Conservation (phyloP, 2,113 vertebrate species). For the Labeo catla region DNA sequence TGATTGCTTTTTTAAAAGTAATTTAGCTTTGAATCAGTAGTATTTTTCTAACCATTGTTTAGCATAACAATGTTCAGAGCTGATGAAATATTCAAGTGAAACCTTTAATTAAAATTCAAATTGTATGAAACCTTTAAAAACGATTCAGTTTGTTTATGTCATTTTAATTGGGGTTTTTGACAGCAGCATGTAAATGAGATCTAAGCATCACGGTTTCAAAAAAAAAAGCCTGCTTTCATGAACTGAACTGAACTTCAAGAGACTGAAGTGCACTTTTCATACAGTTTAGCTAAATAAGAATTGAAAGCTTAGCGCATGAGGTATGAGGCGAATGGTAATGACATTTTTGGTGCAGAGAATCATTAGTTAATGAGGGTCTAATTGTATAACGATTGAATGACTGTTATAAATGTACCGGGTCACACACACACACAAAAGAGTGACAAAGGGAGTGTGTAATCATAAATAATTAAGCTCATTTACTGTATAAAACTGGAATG, state of each 20-base stretch:
- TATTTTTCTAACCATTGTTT: not conserved
- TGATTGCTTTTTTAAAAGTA: not conserved
- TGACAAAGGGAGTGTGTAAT: slow-evolving; percentile 44
- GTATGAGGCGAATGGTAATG: slow-evolving; percentile 35
- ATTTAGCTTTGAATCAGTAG: not conserved
- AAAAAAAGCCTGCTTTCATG: slow-evolving; percentile 17
- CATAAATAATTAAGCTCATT: slow-evolving; percentile 54
- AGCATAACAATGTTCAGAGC: not conserved
- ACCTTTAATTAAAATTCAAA: not conserved
- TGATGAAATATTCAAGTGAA: not conserved
- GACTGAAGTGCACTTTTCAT: slow-evolving; percentile 23
- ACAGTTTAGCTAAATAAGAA: slow-evolving; percentile 19
- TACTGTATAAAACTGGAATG: slow-evolving; percentile 47
- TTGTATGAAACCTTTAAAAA: slow-evolving; percentile 5
- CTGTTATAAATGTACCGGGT: slow-evolving; percentile 44
- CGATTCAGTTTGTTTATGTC: not conserved
- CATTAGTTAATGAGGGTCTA: slow-evolving; percentile 53
- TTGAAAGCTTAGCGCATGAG: not conserved
- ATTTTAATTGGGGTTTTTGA: slow-evolving; percentile 14
- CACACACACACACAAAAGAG: not conserved
- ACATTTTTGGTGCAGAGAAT: slow-evolving; percentile 47
- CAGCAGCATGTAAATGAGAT: slow-evolving; percentile 1
- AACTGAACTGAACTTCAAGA: slow-evolving; percentile 3
- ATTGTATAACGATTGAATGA: slow-evolving; percentile 51
- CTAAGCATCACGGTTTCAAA: not conserved